Percentiles rank a stretch among this genome's conserved stretches.
Conservation (phyloP, 2,888 invertebrate genomes). For the Calliphora vomitoria region DNA sequence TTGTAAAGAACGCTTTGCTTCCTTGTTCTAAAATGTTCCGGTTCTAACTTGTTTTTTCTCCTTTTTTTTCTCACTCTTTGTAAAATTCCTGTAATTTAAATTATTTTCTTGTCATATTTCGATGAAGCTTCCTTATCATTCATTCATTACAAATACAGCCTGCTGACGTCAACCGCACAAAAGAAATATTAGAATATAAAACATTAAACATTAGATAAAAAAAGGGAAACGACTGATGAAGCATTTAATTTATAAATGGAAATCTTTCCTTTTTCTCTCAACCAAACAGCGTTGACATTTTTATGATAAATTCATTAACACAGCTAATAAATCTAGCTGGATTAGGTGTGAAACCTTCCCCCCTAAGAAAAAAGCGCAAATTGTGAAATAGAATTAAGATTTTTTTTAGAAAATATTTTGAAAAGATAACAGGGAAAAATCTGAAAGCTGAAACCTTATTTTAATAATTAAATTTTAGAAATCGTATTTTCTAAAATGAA, state of each 20-base stretch:
- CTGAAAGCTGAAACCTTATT: neutral
- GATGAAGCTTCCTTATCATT: constrained; percentile 1
- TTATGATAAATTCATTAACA: constrained; percentile 49
- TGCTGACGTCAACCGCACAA: constrained; percentile 25
- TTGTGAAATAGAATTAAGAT: neutral
- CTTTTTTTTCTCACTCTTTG: neutral
- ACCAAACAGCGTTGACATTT: constrained; percentile 29
- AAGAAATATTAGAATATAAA: neutral
- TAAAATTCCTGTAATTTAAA: neutral
- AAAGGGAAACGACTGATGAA: neutral
- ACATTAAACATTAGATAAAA: neutral
- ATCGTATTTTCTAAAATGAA: too few relatives aligned
- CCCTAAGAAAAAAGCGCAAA: neutral
- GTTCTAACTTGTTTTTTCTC: neutral
- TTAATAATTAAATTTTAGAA: neutral
- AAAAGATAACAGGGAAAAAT: constrained; percentile 22
- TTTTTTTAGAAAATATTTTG: neutral
- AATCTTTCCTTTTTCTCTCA: constrained; percentile 24
- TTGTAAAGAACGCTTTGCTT: too few relatives aligned
- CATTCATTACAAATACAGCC: neutral
- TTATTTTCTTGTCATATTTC: neutral
- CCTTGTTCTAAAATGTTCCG: neutral
- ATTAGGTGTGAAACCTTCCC: constrained; percentile 8
- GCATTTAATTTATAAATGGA: constrained; percentile 56
- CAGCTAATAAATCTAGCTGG: constrained; percentile 39